phyloP scores from a whole-genome alignment of 1,140 invertebrate species.

The Bombus polaris region DNA sequence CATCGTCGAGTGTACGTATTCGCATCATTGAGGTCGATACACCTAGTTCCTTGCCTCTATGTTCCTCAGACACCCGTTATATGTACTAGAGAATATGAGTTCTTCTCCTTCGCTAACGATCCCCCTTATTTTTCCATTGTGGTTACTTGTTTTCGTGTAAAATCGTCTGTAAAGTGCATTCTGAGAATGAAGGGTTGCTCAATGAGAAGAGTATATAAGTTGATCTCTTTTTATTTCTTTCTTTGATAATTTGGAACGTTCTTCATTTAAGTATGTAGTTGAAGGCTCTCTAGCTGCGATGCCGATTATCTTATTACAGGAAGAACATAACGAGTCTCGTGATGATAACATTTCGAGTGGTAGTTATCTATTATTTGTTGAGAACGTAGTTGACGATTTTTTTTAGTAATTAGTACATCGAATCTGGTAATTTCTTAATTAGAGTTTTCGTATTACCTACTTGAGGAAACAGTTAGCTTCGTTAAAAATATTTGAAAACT shows the following conservation, averaged over 20 bases:
- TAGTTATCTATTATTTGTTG: background rate
- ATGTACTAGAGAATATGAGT: background rate
- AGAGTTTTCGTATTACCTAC: background rate
- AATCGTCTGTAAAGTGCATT: background rate
- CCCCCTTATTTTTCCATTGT: background rate
- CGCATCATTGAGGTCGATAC: constrained; percentile 55
- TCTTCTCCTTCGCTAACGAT: background rate
- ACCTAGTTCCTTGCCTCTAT: constrained; percentile 17
- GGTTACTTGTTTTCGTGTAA: background rate
- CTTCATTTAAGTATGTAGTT: too few species aligned
- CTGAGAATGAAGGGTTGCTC: background rate
- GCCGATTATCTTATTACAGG: background rate
- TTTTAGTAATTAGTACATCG: background rate
- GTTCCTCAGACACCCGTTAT: constrained; percentile 32
- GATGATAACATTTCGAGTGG: background rate
- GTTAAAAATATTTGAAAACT: background rate
- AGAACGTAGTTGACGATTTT: too few species aligned
- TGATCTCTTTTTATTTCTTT: background rate
- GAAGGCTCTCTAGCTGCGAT: background rate
- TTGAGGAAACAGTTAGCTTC: background rate
- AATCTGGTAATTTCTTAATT: too few species aligned
- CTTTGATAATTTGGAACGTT: background rate
- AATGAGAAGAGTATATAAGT: too few species aligned
- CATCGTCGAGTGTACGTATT: constrained; percentile 28
- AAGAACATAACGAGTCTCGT: too few species aligned